Percentiles rank a stretch among this genome's conserved stretches.
Evolutionary conservation across 1,140 invertebrate genomes (phyloP).

Genomic region (Muscidifurax raptorellus): DNA sequence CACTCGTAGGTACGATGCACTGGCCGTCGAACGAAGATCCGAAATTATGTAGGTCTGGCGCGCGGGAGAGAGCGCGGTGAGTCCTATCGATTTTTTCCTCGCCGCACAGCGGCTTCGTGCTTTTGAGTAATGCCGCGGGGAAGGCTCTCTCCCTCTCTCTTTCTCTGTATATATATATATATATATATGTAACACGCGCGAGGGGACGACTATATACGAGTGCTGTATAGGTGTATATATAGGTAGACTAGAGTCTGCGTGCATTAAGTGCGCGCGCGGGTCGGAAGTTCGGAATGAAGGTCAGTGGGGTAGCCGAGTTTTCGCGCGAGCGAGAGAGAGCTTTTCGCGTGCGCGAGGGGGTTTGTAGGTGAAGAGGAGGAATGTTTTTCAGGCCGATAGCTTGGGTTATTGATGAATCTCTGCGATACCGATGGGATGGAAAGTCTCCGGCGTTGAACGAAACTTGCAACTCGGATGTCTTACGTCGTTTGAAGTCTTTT

Average conservation of each 20-base stretch:
- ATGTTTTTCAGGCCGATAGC: neutral
- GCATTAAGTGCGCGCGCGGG: neutral
- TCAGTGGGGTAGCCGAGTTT: conserved; percentile 29
- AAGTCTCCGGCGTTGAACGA: neutral
- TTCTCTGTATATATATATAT: neutral
- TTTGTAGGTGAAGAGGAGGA: neutral
- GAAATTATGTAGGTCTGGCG: neutral
- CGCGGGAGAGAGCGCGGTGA: neutral
- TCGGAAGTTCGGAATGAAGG: conserved; percentile 30
- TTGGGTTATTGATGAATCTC: neutral
- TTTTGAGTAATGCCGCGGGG: neutral
- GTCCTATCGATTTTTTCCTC: conserved; percentile 16
- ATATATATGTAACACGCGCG: neutral
- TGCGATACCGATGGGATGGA: neutral
- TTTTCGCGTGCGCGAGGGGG: neutral
- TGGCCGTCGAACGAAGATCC: neutral
- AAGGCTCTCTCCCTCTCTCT: neutral
- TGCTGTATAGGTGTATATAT: neutral
- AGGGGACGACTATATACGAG: neutral
- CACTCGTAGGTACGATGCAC: neutral
- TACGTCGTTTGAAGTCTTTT: no score
- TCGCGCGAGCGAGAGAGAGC: conserved; percentile 7
- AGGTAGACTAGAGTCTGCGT: neutral
- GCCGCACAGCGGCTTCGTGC: neutral
- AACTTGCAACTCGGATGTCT: no score